These are phyloP conservation scores for Pituophis catenifer DNA, from an alignment of 2,113 vertebrate genomes.

Conservation along the genomic window DNA sequence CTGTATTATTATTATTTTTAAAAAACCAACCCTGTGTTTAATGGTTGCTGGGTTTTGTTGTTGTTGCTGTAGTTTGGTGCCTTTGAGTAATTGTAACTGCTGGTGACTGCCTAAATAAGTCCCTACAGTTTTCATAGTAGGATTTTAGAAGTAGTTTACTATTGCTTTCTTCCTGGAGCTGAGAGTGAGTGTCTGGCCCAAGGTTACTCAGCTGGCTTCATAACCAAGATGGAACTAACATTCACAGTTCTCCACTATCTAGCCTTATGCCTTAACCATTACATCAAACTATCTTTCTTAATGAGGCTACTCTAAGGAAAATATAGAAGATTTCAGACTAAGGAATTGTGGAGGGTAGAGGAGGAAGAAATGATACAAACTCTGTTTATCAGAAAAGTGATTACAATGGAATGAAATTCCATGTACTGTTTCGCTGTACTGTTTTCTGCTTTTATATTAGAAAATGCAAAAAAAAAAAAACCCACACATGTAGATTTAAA, in stretches of 20 bases:
- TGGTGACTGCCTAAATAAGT: neutral
- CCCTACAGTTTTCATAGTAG: neutral
- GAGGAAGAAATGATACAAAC: neutral
- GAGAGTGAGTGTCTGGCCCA: neutral
- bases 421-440: neutral
- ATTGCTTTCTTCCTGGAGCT: neutral
- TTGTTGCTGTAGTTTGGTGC: neutral
- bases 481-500: slow-evolving; percentile 18
- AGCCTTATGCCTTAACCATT: neutral
- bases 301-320: neutral
- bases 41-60: neutral
- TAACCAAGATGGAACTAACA: neutral
- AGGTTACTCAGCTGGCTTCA: neutral
- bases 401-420: neutral
- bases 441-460: neutral
- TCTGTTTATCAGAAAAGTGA: neutral
- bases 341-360: neutral
- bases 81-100: neutral
- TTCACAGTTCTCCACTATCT: neutral
- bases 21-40: neutral
- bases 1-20: neutral
- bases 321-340: neutral
- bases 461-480: neutral
- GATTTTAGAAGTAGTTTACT: neutral
- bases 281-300: neutral